These are phyloP conservation scores for Diorhabda sublineata DNA, from an alignment of 1,140 invertebrate genomes.

Conservation along the genomic window DNA sequence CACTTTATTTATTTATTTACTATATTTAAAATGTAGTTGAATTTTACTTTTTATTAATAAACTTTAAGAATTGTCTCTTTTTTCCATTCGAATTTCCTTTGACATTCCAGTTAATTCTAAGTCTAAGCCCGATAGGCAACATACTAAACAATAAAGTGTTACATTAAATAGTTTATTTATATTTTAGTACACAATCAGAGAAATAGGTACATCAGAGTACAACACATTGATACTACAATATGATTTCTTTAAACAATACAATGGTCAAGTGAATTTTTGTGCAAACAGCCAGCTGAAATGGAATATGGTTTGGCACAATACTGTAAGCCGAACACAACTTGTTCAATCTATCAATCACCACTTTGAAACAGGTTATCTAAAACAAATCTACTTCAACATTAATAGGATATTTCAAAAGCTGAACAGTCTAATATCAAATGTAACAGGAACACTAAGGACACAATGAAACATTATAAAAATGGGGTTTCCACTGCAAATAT, in stretches of 20 bases:
- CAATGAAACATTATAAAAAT: no score
- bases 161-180: conserved; percentile 22
- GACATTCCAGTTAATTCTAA: no score
- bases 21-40: conserved; percentile 1
- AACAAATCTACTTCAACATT: background rate
- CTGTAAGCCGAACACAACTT: conserved; percentile 20
- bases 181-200: conserved; percentile 40
- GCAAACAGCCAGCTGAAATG: conserved; percentile 22
- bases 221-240: conserved; percentile 42
- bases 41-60: conserved; percentile 4
- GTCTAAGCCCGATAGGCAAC: no score
- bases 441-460: no score
- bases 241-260: conserved; percentile 40
- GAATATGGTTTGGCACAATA: conserved; percentile 42
- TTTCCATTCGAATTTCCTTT: no score
- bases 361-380: background rate
- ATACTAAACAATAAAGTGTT: background rate
- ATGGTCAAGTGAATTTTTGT: conserved; percentile 23
- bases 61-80: background rate
- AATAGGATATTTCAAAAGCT: background rate
- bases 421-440: background rate
- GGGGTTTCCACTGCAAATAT: no score
- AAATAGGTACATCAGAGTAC: conserved; percentile 43
- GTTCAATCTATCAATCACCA: background rate
- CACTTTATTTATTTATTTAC: conserved; percentile 14